Conservation (phyloP, 2,888 invertebrate species). For the Drosophila paramelanica region DNA sequence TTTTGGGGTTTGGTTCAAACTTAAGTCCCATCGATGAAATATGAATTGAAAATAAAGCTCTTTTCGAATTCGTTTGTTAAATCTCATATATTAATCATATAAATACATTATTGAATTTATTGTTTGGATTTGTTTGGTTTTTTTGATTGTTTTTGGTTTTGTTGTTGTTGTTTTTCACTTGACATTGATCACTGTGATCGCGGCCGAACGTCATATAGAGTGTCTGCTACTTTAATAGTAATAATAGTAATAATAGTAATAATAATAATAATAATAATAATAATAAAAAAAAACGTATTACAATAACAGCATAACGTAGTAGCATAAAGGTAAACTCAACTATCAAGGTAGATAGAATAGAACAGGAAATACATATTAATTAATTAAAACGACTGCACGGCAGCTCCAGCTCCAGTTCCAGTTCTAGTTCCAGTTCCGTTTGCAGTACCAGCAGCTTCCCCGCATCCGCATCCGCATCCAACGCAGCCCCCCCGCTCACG, state of each 20-base stretch:
- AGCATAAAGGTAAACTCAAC: constrained; percentile 75
- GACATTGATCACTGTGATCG: too few relatives aligned
- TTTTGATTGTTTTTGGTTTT: constrained; percentile 32
- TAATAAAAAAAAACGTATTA: constrained; percentile 75
- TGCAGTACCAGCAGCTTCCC: constrained; percentile 1
- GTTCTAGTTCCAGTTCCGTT: constrained; percentile 13
- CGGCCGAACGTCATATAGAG: constrained; percentile 56
- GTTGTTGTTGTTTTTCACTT: constrained; percentile 32
- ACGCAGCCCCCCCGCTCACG: constrained; percentile 66
- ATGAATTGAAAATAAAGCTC: neutral
- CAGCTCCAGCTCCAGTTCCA: constrained; percentile 11
- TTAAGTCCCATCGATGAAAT: too few relatives aligned
- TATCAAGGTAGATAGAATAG: constrained; percentile 78
- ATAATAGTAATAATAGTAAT: constrained; percentile 68
- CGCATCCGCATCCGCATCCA: neutral
- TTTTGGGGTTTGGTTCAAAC: too few relatives aligned
- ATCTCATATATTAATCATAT: constrained; percentile 77
- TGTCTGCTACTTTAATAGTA: constrained; percentile 72
- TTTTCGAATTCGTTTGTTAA: constrained; percentile 62
- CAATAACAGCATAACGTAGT: constrained; percentile 77
- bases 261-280: constrained; percentile 71
- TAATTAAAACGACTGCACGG: constrained; percentile 74
- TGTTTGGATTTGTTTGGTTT: constrained; percentile 33
- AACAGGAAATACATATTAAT: constrained; percentile 77
- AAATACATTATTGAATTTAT: constrained; percentile 77